Evolutionary conservation across 1,140 invertebrate species (phyloP).

Genomic region (Drosophila biarmipes): DNA sequence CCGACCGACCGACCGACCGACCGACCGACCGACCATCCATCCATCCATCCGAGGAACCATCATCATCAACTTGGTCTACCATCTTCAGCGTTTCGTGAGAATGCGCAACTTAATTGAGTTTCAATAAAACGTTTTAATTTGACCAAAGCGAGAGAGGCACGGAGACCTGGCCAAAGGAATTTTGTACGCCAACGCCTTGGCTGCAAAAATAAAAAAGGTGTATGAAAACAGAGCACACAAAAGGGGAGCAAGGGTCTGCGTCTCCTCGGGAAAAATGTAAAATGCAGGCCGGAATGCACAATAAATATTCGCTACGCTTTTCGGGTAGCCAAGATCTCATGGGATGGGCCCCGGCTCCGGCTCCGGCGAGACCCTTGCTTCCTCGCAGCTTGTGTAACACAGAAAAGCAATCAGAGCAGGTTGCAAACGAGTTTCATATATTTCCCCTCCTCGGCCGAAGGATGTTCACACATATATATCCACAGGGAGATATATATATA

Average conservation of each 20-base stretch:
- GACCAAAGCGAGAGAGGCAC: constrained; percentile 21
- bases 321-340: constrained; percentile 24
- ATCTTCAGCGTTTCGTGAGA: constrained; percentile 59
- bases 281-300: constrained; percentile 80
- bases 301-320: constrained; percentile 76
- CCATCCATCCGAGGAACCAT: constrained; percentile 9
- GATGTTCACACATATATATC: constrained; percentile 23
- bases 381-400: constrained; percentile 56
- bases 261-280: constrained; percentile 57
- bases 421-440: constrained; percentile 71
- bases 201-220: constrained; percentile 33
- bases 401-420: constrained; percentile 80
- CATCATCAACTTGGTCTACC: constrained; percentile 11
- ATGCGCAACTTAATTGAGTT: constrained; percentile 79
- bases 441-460: constrained; percentile 26
- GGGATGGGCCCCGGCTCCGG: constrained; percentile 19
- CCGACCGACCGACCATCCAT: not conserved
- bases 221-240: constrained; percentile 7
- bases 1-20: not conserved
- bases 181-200: constrained; percentile 79
- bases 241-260: constrained; percentile 19
- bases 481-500: not conserved
- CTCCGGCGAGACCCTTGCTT: constrained; percentile 10
- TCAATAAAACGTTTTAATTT: constrained; percentile 82
- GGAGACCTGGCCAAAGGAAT: constrained; percentile 61